Evolutionary conservation across 1,140 invertebrate genomes (phyloP).

Genomic region (Drosophila pallidifrons): DNA sequence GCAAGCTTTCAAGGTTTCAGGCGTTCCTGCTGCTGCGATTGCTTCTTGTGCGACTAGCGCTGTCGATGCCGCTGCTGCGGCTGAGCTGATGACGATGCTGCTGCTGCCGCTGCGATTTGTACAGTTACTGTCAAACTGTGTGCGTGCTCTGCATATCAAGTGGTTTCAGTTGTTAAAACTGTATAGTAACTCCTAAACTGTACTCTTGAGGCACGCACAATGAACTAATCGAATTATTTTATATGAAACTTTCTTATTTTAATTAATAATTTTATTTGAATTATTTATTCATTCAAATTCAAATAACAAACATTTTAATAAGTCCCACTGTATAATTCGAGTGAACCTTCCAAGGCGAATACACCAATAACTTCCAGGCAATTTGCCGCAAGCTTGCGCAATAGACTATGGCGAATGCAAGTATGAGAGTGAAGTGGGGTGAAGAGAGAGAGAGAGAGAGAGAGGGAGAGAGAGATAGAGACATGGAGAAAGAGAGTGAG

Average conservation of each 20-base stretch:
- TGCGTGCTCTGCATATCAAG: constrained; percentile 26
- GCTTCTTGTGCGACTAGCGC: not conserved
- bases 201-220: not conserved
- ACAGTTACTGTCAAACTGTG: constrained; percentile 45
- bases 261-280: too few relatives aligned
- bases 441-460: not conserved
- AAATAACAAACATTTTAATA: not conserved
- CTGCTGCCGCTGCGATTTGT: constrained; percentile 46
- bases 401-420: not conserved
- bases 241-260: too few relatives aligned
- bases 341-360: constrained; percentile 32
- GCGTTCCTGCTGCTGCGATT: constrained; percentile 38
- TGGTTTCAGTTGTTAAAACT: not conserved
- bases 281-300: too few relatives aligned
- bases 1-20: constrained; percentile 62
- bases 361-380: constrained; percentile 27
- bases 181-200: not conserved
- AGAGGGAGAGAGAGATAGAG: not conserved
- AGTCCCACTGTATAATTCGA: not conserved
- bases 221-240: too few relatives aligned
- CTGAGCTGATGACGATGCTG: constrained; percentile 27
- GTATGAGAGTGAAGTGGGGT: not conserved
- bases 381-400: constrained; percentile 38
- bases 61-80: constrained; percentile 4
- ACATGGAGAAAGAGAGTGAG: not conserved